phyloP scores from a whole-genome alignment of 2,113 vertebrate genomes.

The Archocentrus centrarchus region DNA sequence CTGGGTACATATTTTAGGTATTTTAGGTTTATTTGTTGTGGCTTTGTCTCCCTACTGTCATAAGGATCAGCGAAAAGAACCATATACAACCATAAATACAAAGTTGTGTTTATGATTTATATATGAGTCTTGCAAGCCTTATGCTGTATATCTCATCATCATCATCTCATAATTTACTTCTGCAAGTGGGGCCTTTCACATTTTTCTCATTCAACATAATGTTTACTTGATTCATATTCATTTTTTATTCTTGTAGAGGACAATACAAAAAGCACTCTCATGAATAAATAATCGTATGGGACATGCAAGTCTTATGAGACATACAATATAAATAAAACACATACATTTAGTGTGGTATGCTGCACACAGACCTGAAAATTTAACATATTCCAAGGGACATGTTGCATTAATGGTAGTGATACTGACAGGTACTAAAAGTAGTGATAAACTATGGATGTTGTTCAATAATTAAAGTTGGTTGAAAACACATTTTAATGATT shows the following conservation, averaged over 20 bases:
- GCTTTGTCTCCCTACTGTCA: not conserved
- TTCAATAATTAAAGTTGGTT: not conserved
- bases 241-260: not conserved
- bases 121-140: not conserved
- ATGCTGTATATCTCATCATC: not conserved
- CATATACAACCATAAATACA: not conserved
- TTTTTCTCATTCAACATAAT: slow-evolving; percentile 3
- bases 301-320: not conserved
- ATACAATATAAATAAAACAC: slow-evolving; percentile 6
- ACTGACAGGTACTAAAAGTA: not conserved
- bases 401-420: not conserved
- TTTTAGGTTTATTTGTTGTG: not conserved
- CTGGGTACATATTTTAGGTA: not conserved
- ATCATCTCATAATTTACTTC: not conserved
- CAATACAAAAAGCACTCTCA: not conserved
- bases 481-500: not conserved
- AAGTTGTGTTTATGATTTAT: not conserved
- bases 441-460: not conserved
- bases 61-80: not conserved
- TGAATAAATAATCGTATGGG: not conserved
- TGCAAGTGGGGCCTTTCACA: not conserved
- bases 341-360: not conserved
- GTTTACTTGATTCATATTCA: not conserved
- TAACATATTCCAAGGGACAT: not conserved
- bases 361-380: not conserved